These are phyloP conservation scores for Cettia cetti DNA, from an alignment of 2,113 vertebrate genomes.

Conservation along the genomic window DNA sequence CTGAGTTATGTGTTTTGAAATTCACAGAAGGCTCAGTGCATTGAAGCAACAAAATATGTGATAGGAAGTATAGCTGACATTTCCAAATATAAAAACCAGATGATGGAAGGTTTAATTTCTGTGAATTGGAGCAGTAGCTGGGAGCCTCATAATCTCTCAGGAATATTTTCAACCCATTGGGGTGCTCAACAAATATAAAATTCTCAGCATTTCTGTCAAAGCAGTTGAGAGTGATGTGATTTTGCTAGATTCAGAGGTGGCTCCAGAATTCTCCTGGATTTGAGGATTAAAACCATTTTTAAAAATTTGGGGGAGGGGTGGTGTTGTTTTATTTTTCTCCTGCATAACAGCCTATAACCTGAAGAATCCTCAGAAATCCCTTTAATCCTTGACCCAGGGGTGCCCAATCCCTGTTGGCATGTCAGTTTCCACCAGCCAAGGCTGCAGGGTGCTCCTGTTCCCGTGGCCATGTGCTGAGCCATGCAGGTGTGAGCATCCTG, in stretches of 20 bases:
- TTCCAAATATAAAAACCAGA: constrained; percentile 76
- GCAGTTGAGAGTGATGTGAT: not conserved
- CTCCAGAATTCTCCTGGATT: not conserved
- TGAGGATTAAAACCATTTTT: not conserved
- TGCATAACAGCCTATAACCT: not conserved
- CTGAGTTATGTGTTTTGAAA: constrained; percentile 71
- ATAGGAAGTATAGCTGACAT: constrained; percentile 70
- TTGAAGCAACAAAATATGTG: constrained; percentile 61
- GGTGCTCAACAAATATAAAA: constrained; percentile 10
- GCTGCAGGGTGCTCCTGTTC: not conserved
- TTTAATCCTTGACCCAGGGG: not conserved
- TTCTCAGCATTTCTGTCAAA: constrained; percentile 32
- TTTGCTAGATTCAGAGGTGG: not conserved
- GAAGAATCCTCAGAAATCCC: not conserved
- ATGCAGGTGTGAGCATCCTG: not conserved
- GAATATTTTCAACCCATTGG: constrained; percentile 29
- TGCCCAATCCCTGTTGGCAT: not conserved
- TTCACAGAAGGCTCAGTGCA: constrained; percentile 65
- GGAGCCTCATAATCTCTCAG: constrained; percentile 31
- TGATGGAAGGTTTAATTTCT: constrained; percentile 72
- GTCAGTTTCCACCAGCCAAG: not conserved
- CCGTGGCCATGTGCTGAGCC: fast-evolving
- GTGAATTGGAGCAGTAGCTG: constrained; percentile 62
- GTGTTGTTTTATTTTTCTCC: not conserved
- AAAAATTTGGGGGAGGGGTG: fast-evolving